A percentile compares a stretch with the other conserved stretches of the same genome.
phyloP scores from a whole-genome alignment of 2,113 vertebrate genomes.

The Misgurnus anguillicaudatus region DNA sequence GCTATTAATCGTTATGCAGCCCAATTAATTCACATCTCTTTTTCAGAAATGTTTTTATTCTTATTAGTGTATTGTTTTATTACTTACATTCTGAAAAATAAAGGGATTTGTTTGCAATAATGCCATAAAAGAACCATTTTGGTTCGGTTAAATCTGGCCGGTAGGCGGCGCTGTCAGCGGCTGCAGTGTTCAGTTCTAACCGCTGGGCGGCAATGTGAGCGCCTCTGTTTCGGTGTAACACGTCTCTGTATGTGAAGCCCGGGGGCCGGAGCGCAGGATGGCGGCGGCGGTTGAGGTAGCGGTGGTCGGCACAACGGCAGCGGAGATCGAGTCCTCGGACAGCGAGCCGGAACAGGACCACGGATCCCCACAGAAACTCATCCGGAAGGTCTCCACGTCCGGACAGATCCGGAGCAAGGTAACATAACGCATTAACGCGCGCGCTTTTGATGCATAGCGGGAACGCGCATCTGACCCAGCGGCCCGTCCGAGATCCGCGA shows the following conservation, averaged over 20 bases:
- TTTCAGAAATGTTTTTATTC: no score
- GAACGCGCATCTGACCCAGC: not conserved
- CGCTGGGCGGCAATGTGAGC: slow-evolving; percentile 48
- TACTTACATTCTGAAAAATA: no score
- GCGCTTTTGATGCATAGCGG: not conserved
- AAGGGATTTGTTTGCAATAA: no score
- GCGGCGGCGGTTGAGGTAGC: slow-evolving; percentile 71
- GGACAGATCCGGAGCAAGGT: slow-evolving; percentile 97
- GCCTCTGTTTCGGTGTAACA: slow-evolving; percentile 13
- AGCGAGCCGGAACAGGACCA: slow-evolving; percentile 93
- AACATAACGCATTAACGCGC: slow-evolving; percentile 28
- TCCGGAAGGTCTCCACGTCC: slow-evolving; percentile 94
- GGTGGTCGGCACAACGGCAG: slow-evolving; percentile 73
- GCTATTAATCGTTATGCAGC: no score
- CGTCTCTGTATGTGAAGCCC: slow-evolving; percentile 6
- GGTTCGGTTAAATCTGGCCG: not conserved
- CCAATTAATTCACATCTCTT: no score
- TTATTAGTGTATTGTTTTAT: no score
- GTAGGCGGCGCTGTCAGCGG: not conserved
- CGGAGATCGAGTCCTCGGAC: slow-evolving; percentile 87
- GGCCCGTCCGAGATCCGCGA: slow-evolving; percentile 38
- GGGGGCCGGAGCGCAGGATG: slow-evolving; percentile 74
- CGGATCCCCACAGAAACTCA: slow-evolving; percentile 90
- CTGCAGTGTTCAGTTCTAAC: slow-evolving; percentile 7
- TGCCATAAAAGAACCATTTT: no score